Evolutionary conservation across 1,140 invertebrate genomes (phyloP).

Genomic region (Trichonephila clavata): DNA sequence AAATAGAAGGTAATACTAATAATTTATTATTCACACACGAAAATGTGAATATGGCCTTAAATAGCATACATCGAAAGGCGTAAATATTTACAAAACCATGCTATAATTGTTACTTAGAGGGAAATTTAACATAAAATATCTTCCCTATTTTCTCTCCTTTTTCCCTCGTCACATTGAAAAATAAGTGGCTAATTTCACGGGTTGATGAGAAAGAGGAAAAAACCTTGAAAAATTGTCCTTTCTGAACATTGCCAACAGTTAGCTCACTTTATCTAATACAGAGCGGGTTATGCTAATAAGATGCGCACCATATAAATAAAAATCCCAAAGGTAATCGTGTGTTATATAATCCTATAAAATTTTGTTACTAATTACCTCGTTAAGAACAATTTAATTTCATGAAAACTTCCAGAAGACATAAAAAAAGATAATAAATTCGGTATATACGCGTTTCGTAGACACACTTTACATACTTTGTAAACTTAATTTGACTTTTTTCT

Average conservation of each 20-base stretch:
- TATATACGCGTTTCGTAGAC: too few species aligned
- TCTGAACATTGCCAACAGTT: not conserved
- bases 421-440: too few species aligned
- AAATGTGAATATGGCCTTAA: too few species aligned
- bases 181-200: not conserved
- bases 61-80: too few species aligned
- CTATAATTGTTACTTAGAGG: not conserved
- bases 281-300: constrained; percentile 19
- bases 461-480: too few species aligned
- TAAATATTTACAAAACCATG: too few species aligned
- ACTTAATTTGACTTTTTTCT: too few species aligned
- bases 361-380: not conserved
- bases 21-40: too few species aligned
- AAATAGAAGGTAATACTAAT: too few species aligned
- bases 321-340: not conserved
- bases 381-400: not conserved
- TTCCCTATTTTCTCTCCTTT: not conserved
- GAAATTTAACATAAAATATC: not conserved
- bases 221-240: not conserved
- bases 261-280: not conserved
- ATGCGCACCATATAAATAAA: not conserved
- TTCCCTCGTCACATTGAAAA: not conserved
- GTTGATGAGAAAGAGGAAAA: constrained; percentile 8
- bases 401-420: too few species aligned
- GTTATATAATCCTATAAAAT: not conserved